A percentile compares a stretch with the other conserved stretches of the same genome.
Evolutionary conservation across 2,888 invertebrate species (phyloP).

Genomic region (Rhyacophila evoluta): DNA sequence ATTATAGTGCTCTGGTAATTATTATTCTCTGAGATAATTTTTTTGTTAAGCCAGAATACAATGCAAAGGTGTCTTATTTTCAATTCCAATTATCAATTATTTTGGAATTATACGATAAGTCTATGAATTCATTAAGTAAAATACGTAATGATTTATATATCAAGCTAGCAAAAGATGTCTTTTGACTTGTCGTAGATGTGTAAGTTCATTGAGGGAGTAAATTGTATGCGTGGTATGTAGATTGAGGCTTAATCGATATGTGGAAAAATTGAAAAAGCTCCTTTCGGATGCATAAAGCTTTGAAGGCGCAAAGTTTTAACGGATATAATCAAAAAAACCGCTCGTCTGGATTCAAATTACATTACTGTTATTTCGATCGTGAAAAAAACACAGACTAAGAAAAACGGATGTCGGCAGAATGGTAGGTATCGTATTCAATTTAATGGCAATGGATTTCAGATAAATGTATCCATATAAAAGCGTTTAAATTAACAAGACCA

Average conservation of each 20-base stretch:
- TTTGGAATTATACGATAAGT: too few species aligned
- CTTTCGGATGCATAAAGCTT: neutral
- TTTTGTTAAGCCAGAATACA: too few species aligned
- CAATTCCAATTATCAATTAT: too few species aligned
- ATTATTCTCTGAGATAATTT: too few species aligned
- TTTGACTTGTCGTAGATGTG: neutral
- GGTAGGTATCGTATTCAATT: constrained; percentile 23
- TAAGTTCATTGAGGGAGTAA: neutral
- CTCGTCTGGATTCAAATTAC: constrained; percentile 32
- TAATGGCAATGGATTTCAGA: neutral
- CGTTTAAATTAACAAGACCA: neutral
- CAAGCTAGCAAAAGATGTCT: neutral
- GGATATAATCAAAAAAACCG: constrained; percentile 22
- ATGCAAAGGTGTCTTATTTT: too few species aligned
- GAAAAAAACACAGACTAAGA: constrained; percentile 28
- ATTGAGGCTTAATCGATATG: neutral
- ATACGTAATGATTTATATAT: too few species aligned
- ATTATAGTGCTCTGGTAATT: too few species aligned
- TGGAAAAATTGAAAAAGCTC: neutral
- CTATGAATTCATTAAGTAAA: too few species aligned
- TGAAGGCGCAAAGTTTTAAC: constrained; percentile 3
- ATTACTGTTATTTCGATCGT: constrained; percentile 48
- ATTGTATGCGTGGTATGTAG: neutral
- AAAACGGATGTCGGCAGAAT: constrained; percentile 20
- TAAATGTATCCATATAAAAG: neutral